Conservation (phyloP, 2,888 invertebrate genomes). For the Flexamia atlantica region DNA sequence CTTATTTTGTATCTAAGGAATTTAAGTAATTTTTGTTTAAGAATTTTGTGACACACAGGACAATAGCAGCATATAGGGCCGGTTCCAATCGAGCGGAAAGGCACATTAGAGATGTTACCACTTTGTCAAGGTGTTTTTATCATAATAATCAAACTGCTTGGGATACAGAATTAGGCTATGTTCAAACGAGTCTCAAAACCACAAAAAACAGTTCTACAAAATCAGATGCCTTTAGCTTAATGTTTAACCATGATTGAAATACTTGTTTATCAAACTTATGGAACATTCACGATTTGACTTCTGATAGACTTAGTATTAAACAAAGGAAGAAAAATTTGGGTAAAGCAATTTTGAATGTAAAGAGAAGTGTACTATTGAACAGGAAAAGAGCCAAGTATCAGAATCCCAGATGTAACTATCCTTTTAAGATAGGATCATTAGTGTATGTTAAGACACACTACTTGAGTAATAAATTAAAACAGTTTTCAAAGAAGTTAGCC, state of each 20-base stretch:
- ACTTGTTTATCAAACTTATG: not conserved
- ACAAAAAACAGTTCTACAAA: not conserved
- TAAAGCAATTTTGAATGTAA: not conserved
- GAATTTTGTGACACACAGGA: not conserved
- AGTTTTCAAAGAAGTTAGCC: not conserved
- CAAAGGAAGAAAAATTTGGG: not conserved
- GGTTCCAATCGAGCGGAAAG: not conserved
- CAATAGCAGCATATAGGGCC: not conserved
- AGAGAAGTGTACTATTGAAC: not conserved
- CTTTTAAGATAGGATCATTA: not conserved
- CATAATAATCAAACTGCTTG: not conserved
- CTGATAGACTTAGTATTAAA: not conserved
- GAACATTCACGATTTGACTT: not conserved
- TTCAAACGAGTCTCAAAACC: not conserved
- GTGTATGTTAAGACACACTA: not conserved
- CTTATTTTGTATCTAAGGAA: not conserved
- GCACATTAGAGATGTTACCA: not conserved
- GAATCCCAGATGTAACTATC: not conserved
- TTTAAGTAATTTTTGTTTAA: not conserved
- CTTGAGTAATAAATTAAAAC: not conserved
- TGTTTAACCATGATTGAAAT: not conserved
- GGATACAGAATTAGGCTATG: not conserved
- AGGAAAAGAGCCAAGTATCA: not conserved
- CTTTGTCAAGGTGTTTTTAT: not conserved
- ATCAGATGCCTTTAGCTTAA: not conserved